phyloP scores from a whole-genome alignment of 2,888 invertebrate species.

The Gonocerus acuteangulatus region DNA sequence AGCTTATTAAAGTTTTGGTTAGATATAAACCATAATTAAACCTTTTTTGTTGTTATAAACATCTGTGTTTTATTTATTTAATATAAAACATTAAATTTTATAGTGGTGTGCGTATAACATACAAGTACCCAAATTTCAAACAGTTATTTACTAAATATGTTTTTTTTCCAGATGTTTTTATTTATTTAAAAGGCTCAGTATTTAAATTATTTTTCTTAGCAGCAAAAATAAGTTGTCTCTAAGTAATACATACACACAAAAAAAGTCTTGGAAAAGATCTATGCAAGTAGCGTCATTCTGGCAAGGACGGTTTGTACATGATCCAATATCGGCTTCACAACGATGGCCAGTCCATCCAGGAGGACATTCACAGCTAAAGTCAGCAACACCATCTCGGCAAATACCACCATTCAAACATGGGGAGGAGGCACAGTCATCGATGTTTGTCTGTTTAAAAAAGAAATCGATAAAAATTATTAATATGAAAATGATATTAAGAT shows the following conservation, averaged over 20 bases:
- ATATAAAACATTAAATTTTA: too few species aligned
- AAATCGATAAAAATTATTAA: neutral
- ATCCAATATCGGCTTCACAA: slow-evolving; percentile 81
- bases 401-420: slow-evolving; percentile 85
- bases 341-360: slow-evolving; percentile 80
- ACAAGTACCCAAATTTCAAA: too few species aligned
- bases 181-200: too few species aligned
- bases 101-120: too few species aligned
- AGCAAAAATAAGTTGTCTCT: too few species aligned
- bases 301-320: slow-evolving; percentile 78
- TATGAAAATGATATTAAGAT: neutral
- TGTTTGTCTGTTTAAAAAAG: slow-evolving; percentile 51
- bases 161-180: too few species aligned
- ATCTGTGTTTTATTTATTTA: too few species aligned
- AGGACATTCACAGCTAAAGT: slow-evolving; percentile 71
- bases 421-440: slow-evolving; percentile 75
- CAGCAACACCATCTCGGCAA: slow-evolving; percentile 77
- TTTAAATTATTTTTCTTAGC: too few species aligned
- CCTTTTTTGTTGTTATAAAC: too few species aligned
- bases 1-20: too few species aligned
- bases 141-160: too few species aligned
- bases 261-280: slow-evolving; percentile 82
- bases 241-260: slow-evolving; percentile 81
- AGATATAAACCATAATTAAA: too few species aligned
- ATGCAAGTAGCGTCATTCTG: slow-evolving; percentile 89